A percentile compares a stretch with the other conserved stretches of the same genome.
These are phyloP conservation scores for Leucosticte australis DNA, from an alignment of 2,113 vertebrate genomes.

Conservation along the genomic window DNA sequence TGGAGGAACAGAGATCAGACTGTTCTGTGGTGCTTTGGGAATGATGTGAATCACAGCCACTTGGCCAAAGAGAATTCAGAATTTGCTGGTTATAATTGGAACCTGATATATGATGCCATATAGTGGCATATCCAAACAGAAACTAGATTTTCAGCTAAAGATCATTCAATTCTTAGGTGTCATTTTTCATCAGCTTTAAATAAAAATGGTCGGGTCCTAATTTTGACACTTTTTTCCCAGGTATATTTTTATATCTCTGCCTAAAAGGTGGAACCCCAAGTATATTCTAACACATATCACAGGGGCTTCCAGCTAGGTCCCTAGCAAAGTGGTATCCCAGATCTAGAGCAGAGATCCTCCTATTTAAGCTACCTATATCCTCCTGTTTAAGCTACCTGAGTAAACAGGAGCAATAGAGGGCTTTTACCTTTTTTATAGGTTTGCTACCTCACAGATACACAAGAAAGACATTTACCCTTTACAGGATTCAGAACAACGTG, in stretches of 20 bases:
- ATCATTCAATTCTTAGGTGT: neutral
- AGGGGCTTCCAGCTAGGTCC: neutral
- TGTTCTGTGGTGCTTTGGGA: neutral
- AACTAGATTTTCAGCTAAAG: neutral
- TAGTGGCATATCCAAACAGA: neutral
- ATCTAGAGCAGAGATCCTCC: neutral
- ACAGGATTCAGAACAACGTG: neutral
- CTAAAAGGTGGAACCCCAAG: neutral
- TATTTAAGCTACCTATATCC: neutral
- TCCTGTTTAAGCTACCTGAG: neutral
- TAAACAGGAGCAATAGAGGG: neutral
- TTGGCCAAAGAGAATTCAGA: neutral
- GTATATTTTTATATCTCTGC: neutral
- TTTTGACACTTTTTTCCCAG: neutral
- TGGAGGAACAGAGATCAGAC: neutral
- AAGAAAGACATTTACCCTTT: neutral
- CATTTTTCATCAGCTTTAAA: neutral
- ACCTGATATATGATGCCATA: rapidly evolving
- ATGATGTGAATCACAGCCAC: neutral
- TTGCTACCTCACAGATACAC: neutral
- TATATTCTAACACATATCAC: neutral
- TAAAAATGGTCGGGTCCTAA: neutral
- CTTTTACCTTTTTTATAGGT: neutral
- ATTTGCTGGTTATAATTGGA: neutral
- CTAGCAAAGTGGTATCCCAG: neutral